Conservation (phyloP, 37 sponge, comb jelly and placozoan species). For the Haliclona indistincta region DNA sequence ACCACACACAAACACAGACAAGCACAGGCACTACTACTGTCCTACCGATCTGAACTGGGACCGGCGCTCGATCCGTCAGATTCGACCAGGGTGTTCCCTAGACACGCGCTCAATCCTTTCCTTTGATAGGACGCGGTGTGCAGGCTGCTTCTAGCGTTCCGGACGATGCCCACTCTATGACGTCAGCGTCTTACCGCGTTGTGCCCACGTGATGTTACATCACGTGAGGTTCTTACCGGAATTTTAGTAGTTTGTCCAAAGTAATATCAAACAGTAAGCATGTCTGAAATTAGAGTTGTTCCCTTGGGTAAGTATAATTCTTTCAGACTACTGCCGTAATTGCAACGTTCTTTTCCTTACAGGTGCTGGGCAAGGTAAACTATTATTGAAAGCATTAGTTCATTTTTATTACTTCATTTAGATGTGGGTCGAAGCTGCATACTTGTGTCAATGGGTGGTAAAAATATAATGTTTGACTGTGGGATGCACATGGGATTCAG, state of each 20-base stretch:
- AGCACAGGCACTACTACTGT: too few species aligned
- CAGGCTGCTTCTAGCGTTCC: too few species aligned
- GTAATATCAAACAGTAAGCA: constrained; percentile 10
- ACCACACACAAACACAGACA: too few species aligned
- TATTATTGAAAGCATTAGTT: neutral
- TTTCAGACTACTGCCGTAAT: neutral
- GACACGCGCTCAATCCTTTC: too few species aligned
- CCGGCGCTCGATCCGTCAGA: too few species aligned
- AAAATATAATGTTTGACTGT: constrained; percentile 96
- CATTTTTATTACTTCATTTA: constrained; percentile 6
- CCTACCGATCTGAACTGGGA: too few species aligned
- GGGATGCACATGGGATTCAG: constrained; percentile 99
- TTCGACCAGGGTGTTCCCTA: too few species aligned
- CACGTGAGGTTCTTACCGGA: too few species aligned
- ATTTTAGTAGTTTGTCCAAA: neutral
- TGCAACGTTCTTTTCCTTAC: neutral
- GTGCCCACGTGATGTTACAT: too few species aligned
- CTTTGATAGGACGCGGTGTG: too few species aligned
- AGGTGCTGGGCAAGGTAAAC: constrained; percentile 85
- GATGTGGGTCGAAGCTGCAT: constrained; percentile 97
- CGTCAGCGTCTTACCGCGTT: too few species aligned
- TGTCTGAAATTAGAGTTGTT: constrained; percentile 84
- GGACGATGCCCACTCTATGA: too few species aligned
- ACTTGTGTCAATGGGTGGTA: constrained; percentile 86
- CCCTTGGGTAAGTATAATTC: constrained; percentile 65